Conservation (phyloP, 1,140 invertebrate genomes). For the Venturia canescens region DNA sequence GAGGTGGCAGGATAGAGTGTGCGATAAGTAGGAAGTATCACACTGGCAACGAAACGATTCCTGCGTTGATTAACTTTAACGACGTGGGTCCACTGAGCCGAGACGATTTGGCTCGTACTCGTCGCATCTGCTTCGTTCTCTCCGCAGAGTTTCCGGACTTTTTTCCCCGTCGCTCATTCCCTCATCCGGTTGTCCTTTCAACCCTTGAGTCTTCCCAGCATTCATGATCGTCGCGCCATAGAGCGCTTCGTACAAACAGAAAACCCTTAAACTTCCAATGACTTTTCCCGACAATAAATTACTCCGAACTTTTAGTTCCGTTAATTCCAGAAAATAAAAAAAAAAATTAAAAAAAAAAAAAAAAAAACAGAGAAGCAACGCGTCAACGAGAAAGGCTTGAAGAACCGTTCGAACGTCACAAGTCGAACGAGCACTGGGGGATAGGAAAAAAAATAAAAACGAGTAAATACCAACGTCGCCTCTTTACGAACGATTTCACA, state of each 20-base stretch:
- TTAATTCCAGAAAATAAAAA: not conserved
- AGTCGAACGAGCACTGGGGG: too few species aligned
- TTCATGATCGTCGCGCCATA: not conserved
- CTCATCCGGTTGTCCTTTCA: not conserved
- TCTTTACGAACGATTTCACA: not conserved
- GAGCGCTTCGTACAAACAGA: not conserved
- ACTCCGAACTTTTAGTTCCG: not conserved
- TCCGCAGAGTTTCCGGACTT: not conserved
- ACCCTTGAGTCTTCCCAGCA: not conserved
- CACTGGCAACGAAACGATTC: conserved; percentile 13
- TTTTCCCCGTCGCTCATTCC: not conserved
- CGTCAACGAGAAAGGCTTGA: not conserved
- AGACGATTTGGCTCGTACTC: not conserved
- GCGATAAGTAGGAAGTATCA: conserved; percentile 6
- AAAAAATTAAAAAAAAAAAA: not conserved
- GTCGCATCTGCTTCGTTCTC: not conserved
- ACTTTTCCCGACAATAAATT: conserved; percentile 4
- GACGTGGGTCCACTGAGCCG: conserved; percentile 26
- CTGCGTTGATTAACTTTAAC: conserved; percentile 34
- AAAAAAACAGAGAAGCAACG: not conserved
- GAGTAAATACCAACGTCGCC: not conserved
- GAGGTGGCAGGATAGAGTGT: not conserved
- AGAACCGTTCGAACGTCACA: too few species aligned
- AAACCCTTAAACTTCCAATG: conserved; percentile 13
- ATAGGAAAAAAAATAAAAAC: too few species aligned